Evolutionary conservation across 2,113 vertebrate genomes (phyloP).

Genomic region (Tetrao urogallus): DNA sequence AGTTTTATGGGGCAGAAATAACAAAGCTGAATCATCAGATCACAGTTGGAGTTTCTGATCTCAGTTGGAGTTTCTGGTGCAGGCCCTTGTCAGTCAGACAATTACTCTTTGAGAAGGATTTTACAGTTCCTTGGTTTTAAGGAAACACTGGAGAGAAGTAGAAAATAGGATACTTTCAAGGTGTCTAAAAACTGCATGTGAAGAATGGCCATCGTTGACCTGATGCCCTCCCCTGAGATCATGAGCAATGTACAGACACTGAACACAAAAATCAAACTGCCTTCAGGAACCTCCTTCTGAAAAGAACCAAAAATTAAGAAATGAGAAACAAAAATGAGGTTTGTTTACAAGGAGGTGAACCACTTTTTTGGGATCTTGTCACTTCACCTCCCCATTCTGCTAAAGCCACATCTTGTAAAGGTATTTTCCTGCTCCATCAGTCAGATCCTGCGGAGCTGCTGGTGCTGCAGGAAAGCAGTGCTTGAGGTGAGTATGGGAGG

Average conservation of each 20-base stretch:
- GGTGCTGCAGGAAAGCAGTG: not conserved
- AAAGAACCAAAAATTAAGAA: not conserved
- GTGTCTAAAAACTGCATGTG: not conserved
- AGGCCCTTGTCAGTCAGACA: not conserved
- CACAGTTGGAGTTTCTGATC: not conserved
- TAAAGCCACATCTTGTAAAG: not conserved
- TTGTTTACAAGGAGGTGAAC: not conserved
- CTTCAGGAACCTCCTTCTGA: not conserved
- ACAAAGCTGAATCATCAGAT: conserved; percentile 19
- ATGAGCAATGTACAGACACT: not conserved
- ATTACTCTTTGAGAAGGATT: not conserved
- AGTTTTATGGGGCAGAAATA: not conserved
- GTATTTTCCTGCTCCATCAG: fast-evolving
- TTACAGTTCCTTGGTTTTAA: not conserved
- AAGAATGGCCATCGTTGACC: not conserved
- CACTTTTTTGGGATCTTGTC: not conserved
- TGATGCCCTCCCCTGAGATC: not conserved
- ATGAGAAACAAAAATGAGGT: not conserved
- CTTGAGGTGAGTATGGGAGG: not conserved
- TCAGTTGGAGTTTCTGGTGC: not conserved
- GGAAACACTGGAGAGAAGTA: not conserved
- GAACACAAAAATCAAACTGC: not conserved
- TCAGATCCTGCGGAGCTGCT: fast-evolving
- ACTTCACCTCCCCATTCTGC: not conserved
- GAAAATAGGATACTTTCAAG: not conserved